A percentile compares a stretch with the other conserved stretches of the same genome.
Evolutionary conservation across 2,113 vertebrate species (phyloP).

Genomic region (Hyperopisus bebe): DNA sequence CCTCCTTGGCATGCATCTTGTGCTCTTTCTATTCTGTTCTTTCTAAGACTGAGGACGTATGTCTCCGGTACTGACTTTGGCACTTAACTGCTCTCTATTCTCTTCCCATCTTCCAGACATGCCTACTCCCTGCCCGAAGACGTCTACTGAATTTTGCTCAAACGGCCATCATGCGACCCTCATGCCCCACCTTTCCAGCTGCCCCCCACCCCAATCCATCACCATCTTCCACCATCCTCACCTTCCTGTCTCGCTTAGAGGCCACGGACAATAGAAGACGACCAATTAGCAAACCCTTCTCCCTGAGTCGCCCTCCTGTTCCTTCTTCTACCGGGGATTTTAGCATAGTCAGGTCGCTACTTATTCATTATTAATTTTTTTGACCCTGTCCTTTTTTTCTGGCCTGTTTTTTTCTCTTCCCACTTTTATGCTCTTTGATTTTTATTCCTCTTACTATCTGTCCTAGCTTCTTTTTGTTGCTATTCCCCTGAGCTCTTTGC

Average conservation of each 20-base stretch:
- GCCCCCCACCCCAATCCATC: background rate
- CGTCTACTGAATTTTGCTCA: constrained; percentile 41
- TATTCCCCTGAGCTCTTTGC: background rate
- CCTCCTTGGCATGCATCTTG: background rate
- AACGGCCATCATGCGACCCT: constrained; percentile 24
- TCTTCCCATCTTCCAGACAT: constrained; percentile 41
- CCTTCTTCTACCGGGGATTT: background rate
- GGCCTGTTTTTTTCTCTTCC: background rate
- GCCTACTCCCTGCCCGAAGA: constrained; percentile 37
- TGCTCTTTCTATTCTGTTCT: background rate
- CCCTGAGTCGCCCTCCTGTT: background rate
- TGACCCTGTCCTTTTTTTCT: background rate
- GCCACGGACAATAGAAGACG: background rate
- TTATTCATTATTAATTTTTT: background rate
- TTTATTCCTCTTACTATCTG: background rate
- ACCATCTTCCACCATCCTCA: background rate
- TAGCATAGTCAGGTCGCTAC: background rate
- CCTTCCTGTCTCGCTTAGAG: background rate
- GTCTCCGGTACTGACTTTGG: background rate
- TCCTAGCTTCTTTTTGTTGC: background rate
- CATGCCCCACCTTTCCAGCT: constrained; percentile 28
- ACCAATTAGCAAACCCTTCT: background rate
- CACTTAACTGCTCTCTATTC: background rate
- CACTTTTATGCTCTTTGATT: background rate
- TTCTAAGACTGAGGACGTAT: background rate